Base-by-base conservation (phyloP, 2,888 invertebrate species). In the Synergus laeviventris region DNA sequence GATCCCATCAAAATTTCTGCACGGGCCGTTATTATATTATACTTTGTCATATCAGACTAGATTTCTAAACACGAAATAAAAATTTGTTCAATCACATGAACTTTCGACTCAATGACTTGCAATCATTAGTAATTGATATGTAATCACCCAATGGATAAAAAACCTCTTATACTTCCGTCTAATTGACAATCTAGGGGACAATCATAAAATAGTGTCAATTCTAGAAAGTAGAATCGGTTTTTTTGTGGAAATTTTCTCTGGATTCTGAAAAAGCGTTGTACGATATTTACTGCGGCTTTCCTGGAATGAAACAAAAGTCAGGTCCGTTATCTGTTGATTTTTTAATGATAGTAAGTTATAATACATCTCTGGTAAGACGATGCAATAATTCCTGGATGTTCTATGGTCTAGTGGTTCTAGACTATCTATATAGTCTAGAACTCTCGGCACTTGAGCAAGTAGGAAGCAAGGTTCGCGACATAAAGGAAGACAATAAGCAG, bases 401-500 rank as follows among this genome's bases (percentile, higher is more conserved):
- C 49, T 36, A 54, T 70, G 70, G 70, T 70, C 70, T 70, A 70
- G 49, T 70, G 70, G 24, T 70, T 70, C 70, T 70, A 21, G 62
- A 11, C 18, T 62, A 18, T 64, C 62, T 62, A 38, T 21, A 42
- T 21, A 42, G 64, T 60, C 60, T 60, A 16, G 24, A 60, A 24
- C 60, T 31, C 16, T 16, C 61, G 38, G 73, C 31, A 76, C 77
- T 77, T 18, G 56, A 54, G 31, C 54, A 56, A 49, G 78, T 76
- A 77, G 81, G 56, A 78, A 78, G 79, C 79, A 78, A 73, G 79
- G 76, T 74, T 78, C 76, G 62, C 76, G 62, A 64, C 74, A 60
- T 62, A 62, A 62, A 75, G 77, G 79, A 81, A 79, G 81, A 81
- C 81, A 81, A 81, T 79, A 77, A 79, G 77, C 79, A 78, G 78